phyloP scores from a whole-genome alignment of 2,113 vertebrate genomes.

The Gadus macrocephalus region DNA sequence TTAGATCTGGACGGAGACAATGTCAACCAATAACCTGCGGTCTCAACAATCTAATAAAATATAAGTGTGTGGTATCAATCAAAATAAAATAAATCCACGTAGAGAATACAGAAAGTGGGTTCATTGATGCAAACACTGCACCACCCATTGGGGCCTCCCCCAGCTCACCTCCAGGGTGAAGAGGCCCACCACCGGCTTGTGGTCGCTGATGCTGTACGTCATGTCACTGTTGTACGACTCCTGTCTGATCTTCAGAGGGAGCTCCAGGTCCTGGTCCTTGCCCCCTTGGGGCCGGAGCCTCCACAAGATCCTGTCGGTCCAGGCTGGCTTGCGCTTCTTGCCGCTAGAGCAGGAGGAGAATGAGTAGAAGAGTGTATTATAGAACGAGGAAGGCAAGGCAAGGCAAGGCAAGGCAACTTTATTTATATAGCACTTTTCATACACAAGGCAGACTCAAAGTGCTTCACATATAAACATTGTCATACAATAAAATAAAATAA shows the following conservation, averaged over 20 bases:
- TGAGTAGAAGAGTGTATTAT: neutral
- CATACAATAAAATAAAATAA: too few species aligned
- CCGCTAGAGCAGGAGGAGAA: constrained; percentile 63
- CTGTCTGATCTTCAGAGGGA: constrained; percentile 71
- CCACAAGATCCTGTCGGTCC: constrained; percentile 95
- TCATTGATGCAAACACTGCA: neutral
- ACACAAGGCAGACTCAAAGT: too few species aligned
- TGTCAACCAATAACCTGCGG: too few species aligned
- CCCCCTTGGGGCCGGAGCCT: constrained; percentile 63
- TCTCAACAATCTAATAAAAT: too few species aligned
- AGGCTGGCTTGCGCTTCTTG: constrained; percentile 93
- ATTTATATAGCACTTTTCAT: too few species aligned
- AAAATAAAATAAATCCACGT: too few species aligned
- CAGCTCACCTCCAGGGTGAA: constrained; percentile 85
- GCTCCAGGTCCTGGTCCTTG: constrained; percentile 39
- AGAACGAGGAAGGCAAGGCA: neutral
- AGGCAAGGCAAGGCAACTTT: too few species aligned
- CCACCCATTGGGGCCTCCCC: neutral
- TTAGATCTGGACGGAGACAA: too few species aligned
- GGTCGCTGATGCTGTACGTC: constrained; percentile 88
- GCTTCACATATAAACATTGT: too few species aligned
- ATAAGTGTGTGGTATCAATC: too few species aligned
- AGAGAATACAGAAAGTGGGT: too few species aligned
- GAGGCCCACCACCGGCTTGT: constrained; percentile 86
- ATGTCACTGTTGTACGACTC: constrained; percentile 81